Base-by-base conservation (phyloP, 2,888 invertebrate species). In the Drosophila atripex region DNA sequence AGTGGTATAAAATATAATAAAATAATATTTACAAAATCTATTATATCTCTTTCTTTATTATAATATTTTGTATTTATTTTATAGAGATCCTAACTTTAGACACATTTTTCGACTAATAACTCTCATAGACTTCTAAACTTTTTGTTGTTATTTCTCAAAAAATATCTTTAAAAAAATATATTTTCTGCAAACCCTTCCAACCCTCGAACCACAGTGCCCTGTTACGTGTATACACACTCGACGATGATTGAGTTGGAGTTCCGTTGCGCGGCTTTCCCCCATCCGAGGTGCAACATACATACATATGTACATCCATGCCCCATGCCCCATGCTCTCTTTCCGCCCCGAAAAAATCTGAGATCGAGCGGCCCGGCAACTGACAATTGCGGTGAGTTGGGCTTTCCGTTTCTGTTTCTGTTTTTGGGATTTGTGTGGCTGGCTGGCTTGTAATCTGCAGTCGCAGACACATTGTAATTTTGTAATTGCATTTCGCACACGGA, bases 401-500 rank as follows among this genome's bases (percentile, higher is more conserved):
- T 61, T 56, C 66, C 66, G 65, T 77, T 68, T 57, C 66, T 50
- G 53, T 35, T 50, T 28, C 28, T 28, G 28, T 8, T 28, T 54
- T 50, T 50, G 64, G 52, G 54, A 50, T 77, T 56, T 73, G 75
- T 73, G 61, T 58, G 75, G 59, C 69, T 70, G 73, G 79, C 79
- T 58, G 75, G 59, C 69, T 70, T 75, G 79, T 82, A 82, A 85
- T 82, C 77, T 71, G 72, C 73, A 71, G 54, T 58, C 66, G 60
- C 70, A 71, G 59, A 69, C 70, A 75, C 73, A 75, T 73, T 85
- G 82, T 79, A 85, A 82, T 82, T 82, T 82, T 82, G 85, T 78
- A 85, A 82, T 79, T 79, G 66, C 76, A 77, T 70, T 66, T 70
- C 21, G 59, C 69, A 54, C 51, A 77, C 65, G 66, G 65, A 65